Percentiles rank a stretch among this genome's conserved stretches.
These are phyloP conservation scores for Camponotus vicinus DNA, from an alignment of 1,140 invertebrate genomes.

Conservation along the genomic window DNA sequence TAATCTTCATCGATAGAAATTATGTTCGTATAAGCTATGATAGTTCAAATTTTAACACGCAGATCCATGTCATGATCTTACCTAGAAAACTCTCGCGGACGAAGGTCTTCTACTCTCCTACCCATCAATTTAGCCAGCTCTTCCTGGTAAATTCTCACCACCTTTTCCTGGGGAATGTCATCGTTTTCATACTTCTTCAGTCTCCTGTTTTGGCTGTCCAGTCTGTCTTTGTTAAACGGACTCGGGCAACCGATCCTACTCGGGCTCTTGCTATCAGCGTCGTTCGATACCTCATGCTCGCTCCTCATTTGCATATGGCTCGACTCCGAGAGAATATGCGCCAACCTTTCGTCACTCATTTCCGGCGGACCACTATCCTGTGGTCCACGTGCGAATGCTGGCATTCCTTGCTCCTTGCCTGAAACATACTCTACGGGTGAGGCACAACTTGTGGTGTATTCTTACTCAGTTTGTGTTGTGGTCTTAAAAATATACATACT, in stretches of 20 bases:
- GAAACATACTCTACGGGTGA: conserved; percentile 88
- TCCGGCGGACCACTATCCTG: conserved; percentile 90
- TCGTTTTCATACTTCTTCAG: conserved; percentile 96
- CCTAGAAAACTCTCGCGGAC: conserved; percentile 88
- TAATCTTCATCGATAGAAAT: conserved; percentile 7
- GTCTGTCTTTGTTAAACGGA: conserved; percentile 90
- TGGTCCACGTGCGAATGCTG: conserved; percentile 90
- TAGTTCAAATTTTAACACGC: neutral
- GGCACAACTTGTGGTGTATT: conserved; percentile 86
- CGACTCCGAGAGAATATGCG: conserved; percentile 97
- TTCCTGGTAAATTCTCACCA: conserved; percentile 98
- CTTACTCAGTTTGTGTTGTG: conserved; percentile 78
- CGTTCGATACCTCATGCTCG: conserved; percentile 84
- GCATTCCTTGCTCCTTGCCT: conserved; percentile 93
- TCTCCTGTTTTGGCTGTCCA: conserved; percentile 90
- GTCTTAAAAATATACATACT: conserved; percentile 63
- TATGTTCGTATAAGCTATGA: neutral
- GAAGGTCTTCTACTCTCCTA: conserved; percentile 90
- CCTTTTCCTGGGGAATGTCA: conserved; percentile 98
- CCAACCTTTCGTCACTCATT: conserved; percentile 96
- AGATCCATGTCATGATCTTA: conserved; percentile 71
- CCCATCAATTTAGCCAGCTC: conserved; percentile 97
- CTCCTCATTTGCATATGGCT: conserved; percentile 89
- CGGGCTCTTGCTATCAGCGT: conserved; percentile 91
- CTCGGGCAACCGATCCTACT: conserved; percentile 90